A percentile compares a stretch with the other conserved stretches of the same genome.
Evolutionary conservation across 2,113 vertebrate species (phyloP).

Genomic region (Ginglymostoma cirratum): DNA sequence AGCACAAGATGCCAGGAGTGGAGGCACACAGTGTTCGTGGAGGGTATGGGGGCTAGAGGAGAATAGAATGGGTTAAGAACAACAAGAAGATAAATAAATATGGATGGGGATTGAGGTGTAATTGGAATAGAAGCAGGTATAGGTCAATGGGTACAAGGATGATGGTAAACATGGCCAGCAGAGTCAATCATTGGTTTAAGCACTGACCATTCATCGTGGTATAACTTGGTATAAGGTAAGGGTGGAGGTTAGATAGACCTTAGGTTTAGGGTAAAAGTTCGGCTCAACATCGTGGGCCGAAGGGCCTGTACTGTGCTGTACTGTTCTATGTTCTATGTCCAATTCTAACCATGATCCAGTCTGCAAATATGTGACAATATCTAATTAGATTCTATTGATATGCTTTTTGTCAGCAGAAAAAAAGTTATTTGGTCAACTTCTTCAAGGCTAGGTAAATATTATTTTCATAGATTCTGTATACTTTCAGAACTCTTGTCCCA

Average conservation of each 20-base stretch:
- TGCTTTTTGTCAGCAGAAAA: background rate
- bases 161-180: background rate
- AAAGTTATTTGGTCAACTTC: conserved; percentile 21
- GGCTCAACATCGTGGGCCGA: too few relatives aligned
- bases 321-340: background rate
- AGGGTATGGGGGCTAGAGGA: background rate
- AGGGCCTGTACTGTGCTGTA: too few relatives aligned
- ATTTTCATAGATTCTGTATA: background rate
- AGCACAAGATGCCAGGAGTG: background rate
- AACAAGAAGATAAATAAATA: too few relatives aligned
- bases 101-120: too few relatives aligned
- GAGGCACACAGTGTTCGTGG: background rate
- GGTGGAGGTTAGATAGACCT: too few relatives aligned
- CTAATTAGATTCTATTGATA: background rate
- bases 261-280: too few relatives aligned
- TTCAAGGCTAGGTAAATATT: conserved; percentile 18
- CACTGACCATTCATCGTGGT: background rate
- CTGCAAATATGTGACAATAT: background rate
- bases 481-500: conserved; percentile 1
- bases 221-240: too few relatives aligned
- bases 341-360: background rate
- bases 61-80: too few relatives aligned
- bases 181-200: background rate
- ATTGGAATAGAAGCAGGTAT: too few relatives aligned
- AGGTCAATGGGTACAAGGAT: too few relatives aligned